Percentiles rank a stretch among this genome's conserved stretches.
Conservation (phyloP, 2,888 invertebrate genomes). For the Nipponacmea schrenckii region DNA sequence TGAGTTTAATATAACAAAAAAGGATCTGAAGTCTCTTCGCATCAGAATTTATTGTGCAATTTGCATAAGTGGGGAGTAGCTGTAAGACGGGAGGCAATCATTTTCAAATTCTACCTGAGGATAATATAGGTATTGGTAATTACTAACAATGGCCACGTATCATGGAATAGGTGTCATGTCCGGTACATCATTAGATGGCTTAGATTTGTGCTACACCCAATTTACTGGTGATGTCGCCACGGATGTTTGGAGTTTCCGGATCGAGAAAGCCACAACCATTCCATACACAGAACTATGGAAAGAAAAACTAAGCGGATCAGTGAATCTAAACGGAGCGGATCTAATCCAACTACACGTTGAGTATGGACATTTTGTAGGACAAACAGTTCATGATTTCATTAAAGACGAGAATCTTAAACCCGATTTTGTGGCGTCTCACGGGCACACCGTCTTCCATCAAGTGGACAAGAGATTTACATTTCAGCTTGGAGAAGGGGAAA, state of each 20-base stretch:
- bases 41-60: no score
- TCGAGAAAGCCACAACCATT: conserved; percentile 48
- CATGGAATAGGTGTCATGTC: conserved; percentile 62
- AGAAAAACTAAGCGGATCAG: conserved; percentile 43
- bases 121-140: no score
- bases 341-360: conserved; percentile 56
- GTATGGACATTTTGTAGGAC: conserved; percentile 58
- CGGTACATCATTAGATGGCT: conserved; percentile 61
- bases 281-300: conserved; percentile 48
- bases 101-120: no score
- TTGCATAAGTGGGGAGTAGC: no score
- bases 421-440: conserved; percentile 58
- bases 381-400: conserved; percentile 43
- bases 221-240: conserved; percentile 53
- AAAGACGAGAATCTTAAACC: conserved; percentile 31
- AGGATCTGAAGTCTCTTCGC: no score
- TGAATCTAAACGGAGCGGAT: conserved; percentile 43
- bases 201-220: conserved; percentile 60
- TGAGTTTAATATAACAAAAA: no score
- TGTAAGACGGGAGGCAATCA: no score
- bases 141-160: conserved; percentile 49
- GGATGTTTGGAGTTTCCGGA: conserved; percentile 57
- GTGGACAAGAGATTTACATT: conserved; percentile 57
- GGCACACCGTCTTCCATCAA: conserved; percentile 63
- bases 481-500: conserved; percentile 62